Percentiles rank a stretch among this genome's conserved stretches.
phyloP scores from a whole-genome alignment of 2,888 invertebrate genomes.

The Troides aeacus region DNA sequence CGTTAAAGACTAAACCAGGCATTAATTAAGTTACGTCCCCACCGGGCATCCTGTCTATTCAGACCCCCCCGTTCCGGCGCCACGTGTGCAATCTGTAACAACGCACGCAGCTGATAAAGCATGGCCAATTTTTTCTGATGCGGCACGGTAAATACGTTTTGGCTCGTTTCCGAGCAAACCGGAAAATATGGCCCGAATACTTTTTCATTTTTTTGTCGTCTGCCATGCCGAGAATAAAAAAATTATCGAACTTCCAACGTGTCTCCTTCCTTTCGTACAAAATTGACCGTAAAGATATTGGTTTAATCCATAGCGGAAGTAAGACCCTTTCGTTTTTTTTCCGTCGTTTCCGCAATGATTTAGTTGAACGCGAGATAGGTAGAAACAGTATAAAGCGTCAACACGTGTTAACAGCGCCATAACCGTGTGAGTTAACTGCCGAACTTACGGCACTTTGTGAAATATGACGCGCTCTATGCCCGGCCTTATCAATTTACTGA shows the following conservation, averaged over 20 bases:
- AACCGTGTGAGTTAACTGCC: constrained; percentile 74
- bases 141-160: constrained; percentile 53
- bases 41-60: constrained; percentile 31
- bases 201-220: constrained; percentile 44
- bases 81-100: constrained; percentile 44
- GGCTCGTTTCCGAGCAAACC: constrained; percentile 54
- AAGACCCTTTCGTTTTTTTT: constrained; percentile 43
- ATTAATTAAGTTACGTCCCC: constrained; percentile 40
- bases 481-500: constrained; percentile 62
- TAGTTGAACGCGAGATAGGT: constrained; percentile 52
- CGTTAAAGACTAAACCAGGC: constrained; percentile 26
- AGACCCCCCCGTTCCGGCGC: constrained; percentile 35
- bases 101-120: constrained; percentile 51
- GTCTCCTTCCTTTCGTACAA: constrained; percentile 26
- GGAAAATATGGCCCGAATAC: constrained; percentile 47
- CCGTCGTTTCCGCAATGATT: constrained; percentile 51
- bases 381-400: constrained; percentile 67
- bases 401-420: constrained; percentile 78
- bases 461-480: constrained; percentile 73
- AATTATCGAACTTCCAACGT: constrained; percentile 31
- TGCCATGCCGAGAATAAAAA: constrained; percentile 33
- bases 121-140: constrained; percentile 44
- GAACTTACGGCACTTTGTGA: constrained; percentile 76
- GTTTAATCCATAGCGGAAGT: constrained; percentile 30
- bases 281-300: constrained; percentile 29